A percentile compares a stretch with the other conserved stretches of the same genome.
phyloP scores from a whole-genome alignment of 2,888 invertebrate species.

The Brachyptera risi region DNA sequence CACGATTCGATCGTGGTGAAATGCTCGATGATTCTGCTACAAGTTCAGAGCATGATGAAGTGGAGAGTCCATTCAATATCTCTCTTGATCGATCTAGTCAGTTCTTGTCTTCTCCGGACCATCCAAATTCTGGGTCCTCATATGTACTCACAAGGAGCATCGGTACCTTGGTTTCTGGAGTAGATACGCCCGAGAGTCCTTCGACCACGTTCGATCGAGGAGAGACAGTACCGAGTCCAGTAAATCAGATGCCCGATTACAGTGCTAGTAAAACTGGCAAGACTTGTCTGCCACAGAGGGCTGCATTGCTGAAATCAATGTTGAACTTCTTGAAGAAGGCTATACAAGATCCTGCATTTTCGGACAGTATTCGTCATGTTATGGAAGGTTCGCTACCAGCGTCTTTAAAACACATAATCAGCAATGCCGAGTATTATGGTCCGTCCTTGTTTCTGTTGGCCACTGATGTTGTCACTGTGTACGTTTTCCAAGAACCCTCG shows the following conservation, averaged over 20 bases:
- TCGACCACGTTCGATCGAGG: background rate
- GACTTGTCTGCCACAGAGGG: slow-evolving; percentile 73
- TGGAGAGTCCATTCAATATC: background rate
- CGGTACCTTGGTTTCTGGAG: background rate
- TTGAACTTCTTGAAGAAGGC: slow-evolving; percentile 85
- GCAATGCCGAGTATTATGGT: slow-evolving; percentile 86
- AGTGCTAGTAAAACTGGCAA: slow-evolving; percentile 42
- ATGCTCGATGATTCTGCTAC: background rate
- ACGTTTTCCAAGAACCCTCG: slow-evolving; percentile 79
- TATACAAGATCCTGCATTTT: slow-evolving; percentile 72
- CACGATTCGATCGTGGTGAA: background rate
- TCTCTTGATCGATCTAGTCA: background rate
- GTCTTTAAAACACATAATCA: slow-evolving; percentile 76
- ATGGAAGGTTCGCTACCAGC: slow-evolving; percentile 82
- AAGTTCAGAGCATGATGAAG: background rate
- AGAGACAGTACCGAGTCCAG: background rate
- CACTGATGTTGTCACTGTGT: slow-evolving; percentile 81
- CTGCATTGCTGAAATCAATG: slow-evolving; percentile 82
- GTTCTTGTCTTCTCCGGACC: background rate
- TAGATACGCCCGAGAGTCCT: background rate
- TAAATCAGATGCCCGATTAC: background rate
- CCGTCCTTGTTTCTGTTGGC: slow-evolving; percentile 78
- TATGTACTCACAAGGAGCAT: background rate
- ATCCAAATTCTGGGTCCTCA: too few relatives aligned
- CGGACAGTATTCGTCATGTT: slow-evolving; percentile 75